Conservation (phyloP, 2,113 vertebrate species). For the Propithecus coquereli region DNA sequence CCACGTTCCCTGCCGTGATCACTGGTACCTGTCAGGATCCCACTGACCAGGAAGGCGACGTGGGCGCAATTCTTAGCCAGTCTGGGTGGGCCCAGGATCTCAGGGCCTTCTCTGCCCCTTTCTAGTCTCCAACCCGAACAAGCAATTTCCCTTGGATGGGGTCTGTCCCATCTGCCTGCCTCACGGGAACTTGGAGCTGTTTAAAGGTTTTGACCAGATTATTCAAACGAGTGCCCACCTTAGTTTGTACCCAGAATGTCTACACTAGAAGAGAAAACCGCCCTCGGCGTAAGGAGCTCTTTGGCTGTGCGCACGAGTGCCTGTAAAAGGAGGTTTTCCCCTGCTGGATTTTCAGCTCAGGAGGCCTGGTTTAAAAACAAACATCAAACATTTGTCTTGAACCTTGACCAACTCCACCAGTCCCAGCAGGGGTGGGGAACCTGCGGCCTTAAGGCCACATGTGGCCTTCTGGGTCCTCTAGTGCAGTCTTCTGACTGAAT, state of each 20-base stretch:
- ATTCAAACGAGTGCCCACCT: neutral
- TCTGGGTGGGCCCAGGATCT: neutral
- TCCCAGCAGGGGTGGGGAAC: too few species aligned
- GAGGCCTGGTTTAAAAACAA: constrained; percentile 67
- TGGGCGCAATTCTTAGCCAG: neutral
- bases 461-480: too few species aligned
- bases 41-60: neutral
- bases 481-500: too few species aligned
- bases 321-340: constrained; percentile 29
- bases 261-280: neutral
- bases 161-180: neutral
- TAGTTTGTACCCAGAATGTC: neutral
- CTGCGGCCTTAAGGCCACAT: too few species aligned
- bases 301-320: neutral
- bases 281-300: neutral
- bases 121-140: neutral
- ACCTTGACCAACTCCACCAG: constrained; percentile 53
- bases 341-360: neutral
- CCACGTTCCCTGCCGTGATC: neutral
- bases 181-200: neutral
- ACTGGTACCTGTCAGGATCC: neutral
- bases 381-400: constrained; percentile 70
- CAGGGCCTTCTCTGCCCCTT: neutral
- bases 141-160: neutral
- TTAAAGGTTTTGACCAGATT: constrained; percentile 5